Percentiles rank a stretch among this genome's conserved stretches.
phyloP scores from a whole-genome alignment of 2,797 vertebrate species.

The Cyprinella venusta region DNA sequence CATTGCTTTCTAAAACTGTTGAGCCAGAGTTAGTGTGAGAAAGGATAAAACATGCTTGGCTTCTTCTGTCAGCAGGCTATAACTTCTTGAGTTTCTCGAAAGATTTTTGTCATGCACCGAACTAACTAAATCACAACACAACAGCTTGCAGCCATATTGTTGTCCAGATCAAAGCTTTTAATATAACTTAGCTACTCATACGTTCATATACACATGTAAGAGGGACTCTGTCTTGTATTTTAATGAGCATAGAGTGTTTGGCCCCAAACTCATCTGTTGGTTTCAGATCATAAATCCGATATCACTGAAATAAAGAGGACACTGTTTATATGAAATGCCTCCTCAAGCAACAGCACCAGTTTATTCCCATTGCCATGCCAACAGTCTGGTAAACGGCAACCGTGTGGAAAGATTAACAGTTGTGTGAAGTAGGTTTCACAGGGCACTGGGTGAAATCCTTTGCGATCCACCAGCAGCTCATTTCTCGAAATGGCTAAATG shows the following conservation, averaged over 20 bases:
- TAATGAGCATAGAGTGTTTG: not conserved
- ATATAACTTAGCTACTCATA: not conserved
- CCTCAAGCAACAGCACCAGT: constrained; percentile 20
- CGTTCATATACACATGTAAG: not conserved
- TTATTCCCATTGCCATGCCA: constrained; percentile 41
- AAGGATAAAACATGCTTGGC: constrained; percentile 44
- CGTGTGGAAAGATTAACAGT: constrained; percentile 47
- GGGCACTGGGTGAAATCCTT: constrained; percentile 47
- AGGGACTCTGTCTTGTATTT: constrained; percentile 6
- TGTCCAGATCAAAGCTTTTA: constrained; percentile 6
- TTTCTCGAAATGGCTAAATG: constrained; percentile 3
- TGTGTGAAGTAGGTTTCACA: constrained; percentile 34
- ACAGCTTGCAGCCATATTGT: not conserved
- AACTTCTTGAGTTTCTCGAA: not conserved
- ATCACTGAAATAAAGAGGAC: constrained; percentile 28
- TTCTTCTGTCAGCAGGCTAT: constrained; percentile 46
- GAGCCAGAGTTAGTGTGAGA: not conserved
- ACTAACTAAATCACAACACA: constrained; percentile 7
- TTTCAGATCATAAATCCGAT: constrained; percentile 39
- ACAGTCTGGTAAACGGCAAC: constrained; percentile 45
- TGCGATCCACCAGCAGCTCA: constrained; percentile 17
- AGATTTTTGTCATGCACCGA: constrained; percentile 33
- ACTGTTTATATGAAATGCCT: constrained; percentile 21
- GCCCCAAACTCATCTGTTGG: not conserved
- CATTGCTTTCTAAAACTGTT: not conserved